Base-by-base conservation (phyloP, 2,113 vertebrate species). In the Planiliza haematocheilus region DNA sequence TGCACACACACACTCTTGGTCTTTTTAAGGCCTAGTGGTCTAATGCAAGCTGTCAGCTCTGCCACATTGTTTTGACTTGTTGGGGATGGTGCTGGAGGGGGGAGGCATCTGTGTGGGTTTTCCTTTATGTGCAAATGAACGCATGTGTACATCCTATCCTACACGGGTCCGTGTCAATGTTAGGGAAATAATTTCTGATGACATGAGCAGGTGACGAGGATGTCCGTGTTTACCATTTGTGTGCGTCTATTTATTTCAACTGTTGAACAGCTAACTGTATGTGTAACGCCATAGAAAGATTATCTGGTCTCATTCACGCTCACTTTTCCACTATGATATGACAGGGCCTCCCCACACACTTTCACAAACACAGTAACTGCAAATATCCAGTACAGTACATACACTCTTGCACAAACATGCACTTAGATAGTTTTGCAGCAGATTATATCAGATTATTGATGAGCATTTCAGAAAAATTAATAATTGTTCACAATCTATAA, bases 61-160 rank as follows among this genome's bases (percentile, higher is more conserved):
- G 89, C 77, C 84, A 90, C 88, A 87, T 86, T 90, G 84, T 90
- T 92, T 86, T 89, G 88, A 89, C 88, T 85, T 76, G 76, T 83
- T 84, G 55, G 71, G 67, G 64, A 84, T 76, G 77, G 45, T 1
- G 64, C 88, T 84, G 34, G 61, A 80, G 85, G 91, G 63, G 39
- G 59, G 16, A 77, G 17, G 51, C 14, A 0, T 60, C 51, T 56
- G 41, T 64, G 38, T 55, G 70, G 53, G 60, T 51, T 71, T 48
- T 65, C 12, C 52, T 74, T 61, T 45, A 61, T 64, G 66, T 41
- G 50, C 18, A 65, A 64, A 76, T 49, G 16, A 24, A 18, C 69
- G 48, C 38, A 70, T 70, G 42, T 65, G 60, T 70, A 52, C 2
- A 58, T 57, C 41, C 14, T 41, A 48, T 68, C 12, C 36, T 45